Evolutionary conservation across 2,797 vertebrate species (phyloP).

Genomic region (Galaxias olidus): DNA sequence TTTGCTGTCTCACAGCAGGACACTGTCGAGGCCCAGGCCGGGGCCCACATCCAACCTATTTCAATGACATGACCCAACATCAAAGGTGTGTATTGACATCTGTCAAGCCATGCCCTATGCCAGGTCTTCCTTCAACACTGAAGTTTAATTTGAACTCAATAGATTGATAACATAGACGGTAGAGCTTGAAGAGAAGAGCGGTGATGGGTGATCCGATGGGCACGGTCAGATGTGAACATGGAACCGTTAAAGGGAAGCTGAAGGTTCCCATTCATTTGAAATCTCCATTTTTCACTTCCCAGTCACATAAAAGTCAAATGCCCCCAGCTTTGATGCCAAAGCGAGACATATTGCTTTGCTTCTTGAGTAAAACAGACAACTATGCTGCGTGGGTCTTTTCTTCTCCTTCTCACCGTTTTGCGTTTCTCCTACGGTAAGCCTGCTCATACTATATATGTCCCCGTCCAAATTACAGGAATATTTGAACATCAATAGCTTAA

Average conservation of each 20-base stretch:
- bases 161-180: no score
- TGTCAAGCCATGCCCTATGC: no score
- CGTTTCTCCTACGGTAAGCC: conserved; percentile 45
- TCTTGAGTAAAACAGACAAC: conserved; percentile 1
- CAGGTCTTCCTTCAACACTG: no score
- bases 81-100: no score
- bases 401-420: no score
- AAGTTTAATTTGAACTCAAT: no score
- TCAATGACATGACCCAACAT: no score
- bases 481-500: no score
- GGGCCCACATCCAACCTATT: no score
- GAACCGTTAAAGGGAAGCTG: conserved; percentile 50
- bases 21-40: conserved; percentile 11
- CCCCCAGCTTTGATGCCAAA: conserved; percentile 37
- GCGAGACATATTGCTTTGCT: no score
- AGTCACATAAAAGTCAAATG: background rate
- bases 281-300: conserved; percentile 44
- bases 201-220: background rate
- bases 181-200: background rate
- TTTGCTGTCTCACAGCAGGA: no score
- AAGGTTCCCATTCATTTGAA: conserved; percentile 40
- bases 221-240: background rate
- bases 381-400: conserved; percentile 40
- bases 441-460: background rate
- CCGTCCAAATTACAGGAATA: background rate